These are phyloP conservation scores for Myotis planiceps DNA, from an alignment of 2,797 vertebrate species.

Conservation along the genomic window DNA sequence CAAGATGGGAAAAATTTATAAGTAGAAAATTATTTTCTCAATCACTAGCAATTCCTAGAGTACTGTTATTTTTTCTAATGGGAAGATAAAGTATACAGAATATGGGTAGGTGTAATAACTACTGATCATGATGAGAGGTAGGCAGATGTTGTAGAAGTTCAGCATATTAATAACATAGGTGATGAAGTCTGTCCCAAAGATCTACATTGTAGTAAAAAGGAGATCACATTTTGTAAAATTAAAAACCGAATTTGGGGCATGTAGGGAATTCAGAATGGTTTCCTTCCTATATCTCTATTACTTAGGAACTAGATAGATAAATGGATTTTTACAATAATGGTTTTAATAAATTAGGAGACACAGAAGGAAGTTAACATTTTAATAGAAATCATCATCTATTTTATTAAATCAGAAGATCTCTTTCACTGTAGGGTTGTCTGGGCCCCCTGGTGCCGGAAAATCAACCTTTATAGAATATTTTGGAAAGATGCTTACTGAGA, in stretches of 20 bases:
- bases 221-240: background rate
- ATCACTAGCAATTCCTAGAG: slow-evolving; percentile 20
- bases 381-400: slow-evolving; percentile 19
- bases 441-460: slow-evolving; percentile 98
- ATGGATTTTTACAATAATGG: background rate
- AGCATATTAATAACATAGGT: background rate
- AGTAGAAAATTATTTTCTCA: slow-evolving; percentile 34
- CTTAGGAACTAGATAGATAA: background rate
- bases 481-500: slow-evolving; percentile 96
- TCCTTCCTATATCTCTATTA: background rate
- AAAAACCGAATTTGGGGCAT: background rate
- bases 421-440: slow-evolving; percentile 92
- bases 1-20: background rate
- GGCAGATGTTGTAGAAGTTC: background rate
- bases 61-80: background rate
- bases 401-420: slow-evolving; percentile 5
- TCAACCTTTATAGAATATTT: slow-evolving; percentile 98
- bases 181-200: background rate
- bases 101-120: background rate
- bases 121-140: background rate
- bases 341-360: slow-evolving; percentile 36
- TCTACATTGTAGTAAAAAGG: background rate
- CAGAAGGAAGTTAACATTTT: slow-evolving; percentile 3
- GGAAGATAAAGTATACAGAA: background rate
- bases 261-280: background rate